A percentile compares a stretch with the other conserved stretches of the same genome.
Conservation (phyloP, 1,140 invertebrate species). For the Pteromalus puparum region DNA sequence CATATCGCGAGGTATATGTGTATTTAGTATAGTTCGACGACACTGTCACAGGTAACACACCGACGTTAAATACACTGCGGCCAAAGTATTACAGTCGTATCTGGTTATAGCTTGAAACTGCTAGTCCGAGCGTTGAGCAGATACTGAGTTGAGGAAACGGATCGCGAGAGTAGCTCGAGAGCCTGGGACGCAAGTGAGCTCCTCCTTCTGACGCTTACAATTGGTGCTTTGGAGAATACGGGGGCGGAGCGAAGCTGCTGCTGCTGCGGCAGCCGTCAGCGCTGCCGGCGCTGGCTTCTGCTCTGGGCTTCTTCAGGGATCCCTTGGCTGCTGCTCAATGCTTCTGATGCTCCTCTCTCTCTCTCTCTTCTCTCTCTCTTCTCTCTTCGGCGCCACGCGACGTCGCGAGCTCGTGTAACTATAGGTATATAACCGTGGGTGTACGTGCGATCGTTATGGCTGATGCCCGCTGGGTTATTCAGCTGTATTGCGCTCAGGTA, state of each 20-base stretch:
- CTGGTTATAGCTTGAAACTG: not conserved
- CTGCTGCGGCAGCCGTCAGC: not conserved
- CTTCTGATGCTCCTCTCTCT: not conserved
- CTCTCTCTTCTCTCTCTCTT: not conserved
- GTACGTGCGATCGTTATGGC: conserved; percentile 31
- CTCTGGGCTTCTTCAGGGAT: conserved; percentile 13
- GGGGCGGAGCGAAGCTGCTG: conserved; percentile 45
- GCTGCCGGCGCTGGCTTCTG: conserved; percentile 11
- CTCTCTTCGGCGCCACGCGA: conserved; percentile 8
- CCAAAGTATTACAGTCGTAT: too few species aligned
- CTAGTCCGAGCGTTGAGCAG: conserved; percentile 19
- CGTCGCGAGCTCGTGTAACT: not conserved
- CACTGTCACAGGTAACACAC: too few species aligned
- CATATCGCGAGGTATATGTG: conserved; percentile 56
- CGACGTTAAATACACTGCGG: too few species aligned
- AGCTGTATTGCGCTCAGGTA: too few species aligned
- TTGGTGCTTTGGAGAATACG: not conserved
- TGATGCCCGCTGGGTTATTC: conserved; percentile 10
- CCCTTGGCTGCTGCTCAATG: not conserved
- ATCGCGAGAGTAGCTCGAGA: not conserved
- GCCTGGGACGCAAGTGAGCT: not conserved
- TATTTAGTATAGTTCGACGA: too few species aligned
- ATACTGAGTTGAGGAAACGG: conserved; percentile 18
- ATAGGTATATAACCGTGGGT: too few species aligned
- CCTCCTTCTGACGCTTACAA: conserved; percentile 34